These are phyloP conservation scores for Planococcus citri DNA, from an alignment of 1,140 invertebrate species.

Conservation along the genomic window DNA sequence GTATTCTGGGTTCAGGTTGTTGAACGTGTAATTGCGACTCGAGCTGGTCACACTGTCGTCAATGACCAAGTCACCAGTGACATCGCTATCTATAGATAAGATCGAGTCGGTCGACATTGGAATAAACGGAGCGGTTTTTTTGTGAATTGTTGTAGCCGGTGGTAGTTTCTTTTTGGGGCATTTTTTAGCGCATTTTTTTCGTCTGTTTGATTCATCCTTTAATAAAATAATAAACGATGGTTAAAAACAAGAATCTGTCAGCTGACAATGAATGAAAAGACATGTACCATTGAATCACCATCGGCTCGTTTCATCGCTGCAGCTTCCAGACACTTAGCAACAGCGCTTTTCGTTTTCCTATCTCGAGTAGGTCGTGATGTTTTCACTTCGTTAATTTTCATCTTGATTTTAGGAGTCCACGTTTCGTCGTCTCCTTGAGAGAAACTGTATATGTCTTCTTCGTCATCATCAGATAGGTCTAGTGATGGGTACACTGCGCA, in stretches of 20 bases:
- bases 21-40: background rate
- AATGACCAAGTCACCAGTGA: background rate
- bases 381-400: constrained; percentile 14
- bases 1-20: background rate
- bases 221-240: no score
- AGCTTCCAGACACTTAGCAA: background rate
- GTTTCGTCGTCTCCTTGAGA: constrained; percentile 9
- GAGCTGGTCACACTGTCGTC: background rate
- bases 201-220: background rate
- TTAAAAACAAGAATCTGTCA: no score
- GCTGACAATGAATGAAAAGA: no score
- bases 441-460: constrained; percentile 15
- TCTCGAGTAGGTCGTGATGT: background rate
- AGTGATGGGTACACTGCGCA: background rate
- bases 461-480: background rate
- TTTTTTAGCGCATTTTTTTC: background rate
- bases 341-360: background rate
- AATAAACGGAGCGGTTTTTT: background rate
- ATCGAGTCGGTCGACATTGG: background rate
- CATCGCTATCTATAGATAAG: background rate
- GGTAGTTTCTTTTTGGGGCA: background rate
- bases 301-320: background rate
- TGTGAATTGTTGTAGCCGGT: background rate
- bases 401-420: constrained; percentile 9
- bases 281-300: background rate